Evolutionary conservation across 1,140 invertebrate species (phyloP), one percentile per base, ranked within the genome.

Genomic region (Cotesia typhae): DNA sequence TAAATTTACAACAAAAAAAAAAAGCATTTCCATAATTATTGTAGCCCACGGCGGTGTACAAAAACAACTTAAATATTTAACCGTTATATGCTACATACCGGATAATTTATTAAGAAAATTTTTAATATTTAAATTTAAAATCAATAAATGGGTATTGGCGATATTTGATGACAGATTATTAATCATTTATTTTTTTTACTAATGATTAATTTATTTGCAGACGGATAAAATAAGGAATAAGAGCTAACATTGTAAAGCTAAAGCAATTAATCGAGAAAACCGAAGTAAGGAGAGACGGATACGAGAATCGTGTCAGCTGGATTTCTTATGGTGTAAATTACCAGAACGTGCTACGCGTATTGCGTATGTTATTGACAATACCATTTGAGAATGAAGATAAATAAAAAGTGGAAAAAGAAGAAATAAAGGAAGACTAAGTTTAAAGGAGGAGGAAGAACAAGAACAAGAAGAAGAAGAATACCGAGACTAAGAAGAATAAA

Each of bases 221-320:
- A 59, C 28, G 5, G 9, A 7, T 7, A 47, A 47, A 47, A 47
- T 47, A 0, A 59, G 20, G 20, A 59, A 28, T 20, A 7, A 59
- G 4, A 28, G 57, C 20, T 6, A 9, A 6, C 36, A 59, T 20
- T 20, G 57, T 28, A 59, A 17, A 17, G 17, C 17, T 1, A 17
- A 17, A 17, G 17, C 17, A 17, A 59, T 17, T 20, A 59, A 59
- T 59, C 4, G 10, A 55, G 5, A 0, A 37, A 69, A 41, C n/a
- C 37, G 55, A 59, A 59, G 57, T 20, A 59, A 7, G 10, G 10
- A 9, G 53, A 70, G n/a, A 53, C 72, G 69, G 68, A 74, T 72
- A 20, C 61, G 65, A 47, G 64, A 75, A 74, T 70, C 55, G 73
- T 74, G 73, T 70, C 71, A 74, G 63, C 10, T 47, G 41, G 41